A percentile compares a stretch with the other conserved stretches of the same genome.
phyloP scores from a whole-genome alignment of 2,888 invertebrate species.

The Diplolepis rosae region DNA sequence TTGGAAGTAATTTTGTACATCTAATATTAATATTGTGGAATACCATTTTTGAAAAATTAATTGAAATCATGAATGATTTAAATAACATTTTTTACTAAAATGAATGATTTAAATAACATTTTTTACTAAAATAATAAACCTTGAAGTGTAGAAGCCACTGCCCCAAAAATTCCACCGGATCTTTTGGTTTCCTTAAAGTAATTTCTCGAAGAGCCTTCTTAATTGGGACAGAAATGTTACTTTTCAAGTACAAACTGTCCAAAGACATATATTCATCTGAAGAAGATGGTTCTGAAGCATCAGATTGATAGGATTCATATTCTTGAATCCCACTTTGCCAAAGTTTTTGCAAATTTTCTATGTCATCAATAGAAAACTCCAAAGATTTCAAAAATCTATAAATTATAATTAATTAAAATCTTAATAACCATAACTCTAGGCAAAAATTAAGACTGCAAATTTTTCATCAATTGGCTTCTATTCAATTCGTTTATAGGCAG shows the following conservation, averaged over 20 bases:
- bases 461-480: neutral
- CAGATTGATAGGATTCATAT: slow-evolving; percentile 11
- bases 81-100: neutral
- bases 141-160: slow-evolving; percentile 64
- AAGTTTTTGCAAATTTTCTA: neutral
- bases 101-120: too few relatives aligned
- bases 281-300: slow-evolving; percentile 30
- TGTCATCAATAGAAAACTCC: neutral
- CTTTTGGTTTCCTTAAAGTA: slow-evolving; percentile 55
- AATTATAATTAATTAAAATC: neutral
- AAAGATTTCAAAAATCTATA: neutral
- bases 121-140: slow-evolving; percentile 42
- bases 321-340: neutral
- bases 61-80: too few relatives aligned
- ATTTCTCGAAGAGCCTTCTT: slow-evolving; percentile 58
- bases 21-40: too few relatives aligned
- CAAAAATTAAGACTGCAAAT: neutral
- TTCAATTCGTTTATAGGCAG: neutral
- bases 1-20: too few relatives aligned
- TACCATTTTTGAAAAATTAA: too few relatives aligned
- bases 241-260: slow-evolving; percentile 50
- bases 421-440: neutral
- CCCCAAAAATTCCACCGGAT: slow-evolving; percentile 65
- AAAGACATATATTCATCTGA: slow-evolving; percentile 35
- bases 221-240: neutral